These are phyloP conservation scores for Lampris incognitus DNA, from an alignment of 2,113 vertebrate species.

Conservation along the genomic window DNA sequence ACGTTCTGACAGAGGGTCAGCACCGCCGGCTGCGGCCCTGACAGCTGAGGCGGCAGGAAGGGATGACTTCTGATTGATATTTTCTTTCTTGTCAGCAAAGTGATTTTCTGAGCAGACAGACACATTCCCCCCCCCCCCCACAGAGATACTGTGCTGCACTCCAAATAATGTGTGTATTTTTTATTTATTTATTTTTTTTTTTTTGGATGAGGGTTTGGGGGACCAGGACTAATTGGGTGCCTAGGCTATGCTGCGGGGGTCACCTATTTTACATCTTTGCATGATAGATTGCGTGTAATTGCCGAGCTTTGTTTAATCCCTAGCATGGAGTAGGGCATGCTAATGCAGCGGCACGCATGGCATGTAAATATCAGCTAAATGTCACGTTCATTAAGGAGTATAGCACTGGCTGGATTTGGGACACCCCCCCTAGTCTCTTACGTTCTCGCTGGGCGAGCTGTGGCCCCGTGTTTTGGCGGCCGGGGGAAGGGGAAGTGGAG, in stretches of 20 bases:
- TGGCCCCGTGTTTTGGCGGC: slow-evolving; percentile 39
- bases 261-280: slow-evolving; percentile 71
- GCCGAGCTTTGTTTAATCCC: slow-evolving; percentile 80
- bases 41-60: slow-evolving; percentile 61
- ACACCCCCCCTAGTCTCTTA: slow-evolving; percentile 6
- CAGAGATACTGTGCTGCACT: slow-evolving; percentile 61
- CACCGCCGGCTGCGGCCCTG: slow-evolving; percentile 41
- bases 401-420: slow-evolving; percentile 60
- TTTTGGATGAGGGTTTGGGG: slow-evolving; percentile 67
- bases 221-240: slow-evolving; percentile 61
- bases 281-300: slow-evolving; percentile 76
- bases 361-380: slow-evolving; percentile 86
- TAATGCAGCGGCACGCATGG: slow-evolving; percentile 69
- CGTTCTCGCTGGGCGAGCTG: slow-evolving; percentile 28
- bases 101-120: slow-evolving; percentile 67
- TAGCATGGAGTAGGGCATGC: slow-evolving; percentile 68
- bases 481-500: neutral
- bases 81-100: slow-evolving; percentile 73
- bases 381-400: slow-evolving; percentile 82
- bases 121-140: slow-evolving; percentile 64
- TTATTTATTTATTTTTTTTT: slow-evolving; percentile 58
- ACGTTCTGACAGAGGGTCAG: slow-evolving; percentile 73
- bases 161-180: slow-evolving; percentile 62
- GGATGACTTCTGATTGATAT: slow-evolving; percentile 77
- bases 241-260: slow-evolving; percentile 67